These are phyloP conservation scores for Dynastes tityus DNA, from an alignment of 2,888 invertebrate species.

Conservation along the genomic window DNA sequence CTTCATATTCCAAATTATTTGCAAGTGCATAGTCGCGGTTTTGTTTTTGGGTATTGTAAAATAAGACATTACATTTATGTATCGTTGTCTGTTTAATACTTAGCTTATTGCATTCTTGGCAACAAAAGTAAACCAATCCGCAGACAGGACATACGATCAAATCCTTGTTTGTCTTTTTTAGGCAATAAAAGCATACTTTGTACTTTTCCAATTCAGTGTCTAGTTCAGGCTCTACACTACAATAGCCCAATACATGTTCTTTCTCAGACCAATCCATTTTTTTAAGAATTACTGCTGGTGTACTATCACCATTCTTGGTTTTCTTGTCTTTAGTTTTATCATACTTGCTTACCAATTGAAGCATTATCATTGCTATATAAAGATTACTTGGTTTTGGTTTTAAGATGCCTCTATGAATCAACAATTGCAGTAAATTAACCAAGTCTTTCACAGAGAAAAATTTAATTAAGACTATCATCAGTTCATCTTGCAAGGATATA, in stretches of 20 bases:
- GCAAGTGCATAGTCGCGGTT: constrained; percentile 20
- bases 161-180: constrained; percentile 57
- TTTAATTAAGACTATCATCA: constrained; percentile 58
- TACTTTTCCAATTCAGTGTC: constrained; percentile 60
- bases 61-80: constrained; percentile 57
- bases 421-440: constrained; percentile 56
- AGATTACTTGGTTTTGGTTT: constrained; percentile 20
- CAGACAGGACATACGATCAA: constrained; percentile 65
- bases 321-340: constrained; percentile 16
- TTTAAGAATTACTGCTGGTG: constrained; percentile 4
- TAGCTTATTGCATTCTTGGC: constrained; percentile 62
- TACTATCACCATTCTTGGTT: constrained; percentile 12
- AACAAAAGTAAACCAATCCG: constrained; percentile 65
- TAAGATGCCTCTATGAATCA: constrained; percentile 56
- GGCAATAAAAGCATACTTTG: constrained; percentile 65
- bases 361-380: constrained; percentile 26
- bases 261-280: constrained; percentile 55
- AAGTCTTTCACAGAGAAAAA: constrained; percentile 58
- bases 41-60: constrained; percentile 54
- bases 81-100: constrained; percentile 58
- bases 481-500: constrained; percentile 57
- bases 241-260: background rate
- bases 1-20: constrained; percentile 20
- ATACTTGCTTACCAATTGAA: constrained; percentile 31
- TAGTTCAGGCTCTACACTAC: constrained; percentile 53